Conservation (phyloP, 64 coral and sea anemone genomes). For the Dendrophyllia cribrosa region DNA sequence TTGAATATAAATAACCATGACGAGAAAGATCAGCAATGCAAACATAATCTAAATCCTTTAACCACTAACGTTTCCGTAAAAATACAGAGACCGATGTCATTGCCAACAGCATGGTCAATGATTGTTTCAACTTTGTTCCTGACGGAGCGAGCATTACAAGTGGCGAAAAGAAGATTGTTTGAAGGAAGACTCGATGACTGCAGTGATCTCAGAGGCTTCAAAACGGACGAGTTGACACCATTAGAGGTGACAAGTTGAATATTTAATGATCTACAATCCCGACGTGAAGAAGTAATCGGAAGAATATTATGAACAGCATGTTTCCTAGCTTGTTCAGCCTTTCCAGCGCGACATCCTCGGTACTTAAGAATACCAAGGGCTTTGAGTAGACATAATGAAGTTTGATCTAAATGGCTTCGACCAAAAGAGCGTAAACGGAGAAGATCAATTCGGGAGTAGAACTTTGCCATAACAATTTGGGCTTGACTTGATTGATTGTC, state of each 20-base stretch:
- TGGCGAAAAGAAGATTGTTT: background rate
- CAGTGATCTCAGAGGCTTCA: constrained; percentile 6
- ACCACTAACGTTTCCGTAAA: background rate
- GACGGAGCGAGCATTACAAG: background rate
- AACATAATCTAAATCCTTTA: background rate
- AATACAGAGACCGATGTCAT: background rate
- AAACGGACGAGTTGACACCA: background rate
- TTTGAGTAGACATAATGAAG: constrained; percentile 22
- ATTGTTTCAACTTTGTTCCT: constrained; percentile 18
- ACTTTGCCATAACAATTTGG: background rate
- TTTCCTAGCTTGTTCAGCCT: background rate
- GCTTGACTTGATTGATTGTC: background rate
- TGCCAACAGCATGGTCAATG: constrained; percentile 20
- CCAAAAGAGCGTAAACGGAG: background rate
- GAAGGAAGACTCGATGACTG: constrained; percentile 15
- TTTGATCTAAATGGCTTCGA: constrained; percentile 8
- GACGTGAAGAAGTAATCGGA: constrained; percentile 2
- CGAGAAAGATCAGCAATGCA: background rate
- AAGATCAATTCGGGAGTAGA: background rate
- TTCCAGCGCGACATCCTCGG: background rate
- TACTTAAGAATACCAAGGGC: constrained; percentile 24
- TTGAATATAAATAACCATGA: background rate
- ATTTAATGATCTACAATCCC: constrained; percentile 27
- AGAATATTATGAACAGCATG: constrained; percentile 24
- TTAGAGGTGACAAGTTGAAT: constrained; percentile 13